Base-by-base conservation (phyloP, 1,140 invertebrate genomes). In the Pogonus chalceus region DNA sequence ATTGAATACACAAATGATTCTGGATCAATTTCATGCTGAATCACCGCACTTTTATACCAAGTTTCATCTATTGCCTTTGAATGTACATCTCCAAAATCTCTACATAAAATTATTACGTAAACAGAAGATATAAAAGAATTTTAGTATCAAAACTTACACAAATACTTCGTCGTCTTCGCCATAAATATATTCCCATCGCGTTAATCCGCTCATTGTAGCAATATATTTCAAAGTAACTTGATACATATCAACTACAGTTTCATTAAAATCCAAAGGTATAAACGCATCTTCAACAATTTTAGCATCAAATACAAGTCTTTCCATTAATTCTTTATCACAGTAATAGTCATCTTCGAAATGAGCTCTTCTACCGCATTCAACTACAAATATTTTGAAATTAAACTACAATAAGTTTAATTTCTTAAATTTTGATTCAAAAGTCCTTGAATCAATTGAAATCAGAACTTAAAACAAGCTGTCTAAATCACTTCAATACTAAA, bases 1-100 rank as follows among this genome's bases (percentile, higher is more conserved):
- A 92, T 87, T 54, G 83, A 82, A 64, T 87, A 87, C 0, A 90
- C 85, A 61, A 88, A 83, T 1, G 80, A 80, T 21, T 88, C 80
- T 1, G 80, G 74, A 58, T 89, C 84, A 23, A 85, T 74, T 62
- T 83, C 76, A 68, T 90, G 85, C 61, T 90, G 88, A 35, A 95
- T 78, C 2, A 96, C 88, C 1, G 93, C 91, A 47, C 88, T 82
- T 66, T 88, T 87, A 65, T 96, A 97, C 87, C 92, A 96, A 0
- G 87, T 81, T 67, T 95, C 92, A 65, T 96, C 88, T 18, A 93
- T 88, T 0, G 92, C 84, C 51, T 79, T 79, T 14, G 79, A 81
- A 66, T 93, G 81, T 20, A 79, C 70, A 59, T 90, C 83, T 20
- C 88, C 87, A 66, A 93, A 93, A 54, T 85, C 81, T 10, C 82